A percentile compares a stretch with the other conserved stretches of the same genome.
These are phyloP conservation scores for Saturnia pavonia DNA, from an alignment of 2,888 invertebrate species.

Conservation along the genomic window DNA sequence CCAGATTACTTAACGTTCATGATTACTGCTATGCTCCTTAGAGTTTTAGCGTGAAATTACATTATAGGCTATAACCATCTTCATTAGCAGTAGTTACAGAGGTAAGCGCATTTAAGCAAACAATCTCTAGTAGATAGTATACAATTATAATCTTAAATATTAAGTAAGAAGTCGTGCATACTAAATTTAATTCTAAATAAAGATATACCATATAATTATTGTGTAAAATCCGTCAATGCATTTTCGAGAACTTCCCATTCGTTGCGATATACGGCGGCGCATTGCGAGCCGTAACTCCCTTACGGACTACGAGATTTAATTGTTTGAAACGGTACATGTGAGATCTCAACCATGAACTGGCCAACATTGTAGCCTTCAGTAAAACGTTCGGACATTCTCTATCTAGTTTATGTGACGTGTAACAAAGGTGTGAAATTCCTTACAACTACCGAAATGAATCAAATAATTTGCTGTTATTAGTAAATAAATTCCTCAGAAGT, in stretches of 20 bases:
- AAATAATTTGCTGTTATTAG: background rate
- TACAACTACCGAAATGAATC: background rate
- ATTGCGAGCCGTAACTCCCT: background rate
- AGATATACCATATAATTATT: too few species aligned
- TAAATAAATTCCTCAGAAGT: background rate
- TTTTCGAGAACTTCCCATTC: background rate
- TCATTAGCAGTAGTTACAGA: too few species aligned
- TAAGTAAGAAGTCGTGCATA: background rate
- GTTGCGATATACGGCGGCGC: background rate
- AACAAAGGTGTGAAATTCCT: background rate
- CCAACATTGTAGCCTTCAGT: background rate
- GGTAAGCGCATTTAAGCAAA: too few species aligned
- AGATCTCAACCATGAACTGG: slow-evolving; percentile 22
- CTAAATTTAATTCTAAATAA: too few species aligned
- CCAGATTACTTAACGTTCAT: too few species aligned
- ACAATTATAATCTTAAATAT: background rate
- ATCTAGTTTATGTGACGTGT: slow-evolving; percentile 11
- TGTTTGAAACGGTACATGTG: slow-evolving; percentile 18
- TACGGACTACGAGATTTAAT: slow-evolving; percentile 13
- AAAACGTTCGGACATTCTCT: slow-evolving; percentile 10
- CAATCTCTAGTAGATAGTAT: background rate
- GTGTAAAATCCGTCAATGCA: background rate
- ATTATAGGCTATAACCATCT: too few species aligned
- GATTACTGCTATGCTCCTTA: too few species aligned
- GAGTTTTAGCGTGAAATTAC: too few species aligned